phyloP scores from a whole-genome alignment of 2,113 vertebrate genomes.

The Apistogramma diplotaenia region DNA sequence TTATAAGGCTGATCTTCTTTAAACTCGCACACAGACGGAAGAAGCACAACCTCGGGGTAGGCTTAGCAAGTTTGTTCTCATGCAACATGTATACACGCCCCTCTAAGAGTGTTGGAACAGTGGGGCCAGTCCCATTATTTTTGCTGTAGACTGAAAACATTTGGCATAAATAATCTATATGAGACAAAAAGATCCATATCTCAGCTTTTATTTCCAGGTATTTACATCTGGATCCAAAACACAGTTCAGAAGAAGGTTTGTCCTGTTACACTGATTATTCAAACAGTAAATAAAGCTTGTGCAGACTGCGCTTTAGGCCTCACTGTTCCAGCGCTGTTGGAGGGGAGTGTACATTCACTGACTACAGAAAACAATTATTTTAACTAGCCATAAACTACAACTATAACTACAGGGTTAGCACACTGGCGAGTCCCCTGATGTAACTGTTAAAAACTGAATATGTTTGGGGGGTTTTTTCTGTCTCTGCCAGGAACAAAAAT shows the following conservation, averaged over 20 bases:
- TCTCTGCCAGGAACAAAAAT: neutral
- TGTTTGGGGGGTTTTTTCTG: neutral
- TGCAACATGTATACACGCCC: neutral
- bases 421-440: neutral
- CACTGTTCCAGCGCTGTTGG: no score
- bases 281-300: no score
- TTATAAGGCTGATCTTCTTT: conserved; percentile 29
- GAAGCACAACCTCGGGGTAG: neutral
- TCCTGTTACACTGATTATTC: no score
- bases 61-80: neutral
- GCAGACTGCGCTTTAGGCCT: no score
- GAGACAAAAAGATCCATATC: no score
- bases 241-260: no score
- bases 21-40: neutral
- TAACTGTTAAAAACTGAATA: neutral
- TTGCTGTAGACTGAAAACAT: no score
- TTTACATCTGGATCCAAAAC: no score
- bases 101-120: no score
- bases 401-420: neutral
- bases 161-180: no score
- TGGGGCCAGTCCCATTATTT: no score
- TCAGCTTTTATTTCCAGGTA: no score
- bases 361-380: neutral
- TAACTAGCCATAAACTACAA: neutral
- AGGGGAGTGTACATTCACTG: neutral